Evolutionary conservation across 2,113 vertebrate genomes (phyloP).

Genomic region (Anoplopoma fimbria): DNA sequence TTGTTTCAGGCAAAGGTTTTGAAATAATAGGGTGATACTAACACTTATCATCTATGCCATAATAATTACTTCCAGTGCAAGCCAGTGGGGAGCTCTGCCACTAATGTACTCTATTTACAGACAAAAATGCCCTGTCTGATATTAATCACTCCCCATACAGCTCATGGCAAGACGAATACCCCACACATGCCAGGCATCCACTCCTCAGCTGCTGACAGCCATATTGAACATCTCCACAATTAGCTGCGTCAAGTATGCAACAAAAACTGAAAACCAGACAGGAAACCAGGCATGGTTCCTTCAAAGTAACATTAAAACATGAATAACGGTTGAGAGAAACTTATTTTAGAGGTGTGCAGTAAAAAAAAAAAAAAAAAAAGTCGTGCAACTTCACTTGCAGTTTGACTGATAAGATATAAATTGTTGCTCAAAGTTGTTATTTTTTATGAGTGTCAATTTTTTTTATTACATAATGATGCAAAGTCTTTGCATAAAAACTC

Average conservation of each 20-base stretch:
- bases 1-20: background rate
- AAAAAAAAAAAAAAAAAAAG: background rate
- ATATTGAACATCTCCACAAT: slow-evolving; percentile 70
- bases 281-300: slow-evolving; percentile 5
- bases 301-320: slow-evolving; percentile 23
- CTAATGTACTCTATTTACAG: background rate
- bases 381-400: background rate
- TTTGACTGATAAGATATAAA: background rate
- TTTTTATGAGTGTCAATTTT: background rate
- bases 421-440: background rate
- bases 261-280: background rate
- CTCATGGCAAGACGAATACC: background rate
- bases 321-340: no score
- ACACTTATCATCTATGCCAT: background rate
- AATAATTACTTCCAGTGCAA: background rate
- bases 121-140: background rate
- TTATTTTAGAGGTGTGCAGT: no score
- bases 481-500: background rate
- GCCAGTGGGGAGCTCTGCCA: background rate
- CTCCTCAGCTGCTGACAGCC: slow-evolving; percentile 69
- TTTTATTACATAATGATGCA: background rate
- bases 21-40: background rate
- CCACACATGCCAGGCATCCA: slow-evolving; percentile 43
- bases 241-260: slow-evolving; percentile 1
- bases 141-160: slow-evolving; percentile 14